phyloP scores from a whole-genome alignment of 2,113 vertebrate genomes.

The Brachyistius frenatus region DNA sequence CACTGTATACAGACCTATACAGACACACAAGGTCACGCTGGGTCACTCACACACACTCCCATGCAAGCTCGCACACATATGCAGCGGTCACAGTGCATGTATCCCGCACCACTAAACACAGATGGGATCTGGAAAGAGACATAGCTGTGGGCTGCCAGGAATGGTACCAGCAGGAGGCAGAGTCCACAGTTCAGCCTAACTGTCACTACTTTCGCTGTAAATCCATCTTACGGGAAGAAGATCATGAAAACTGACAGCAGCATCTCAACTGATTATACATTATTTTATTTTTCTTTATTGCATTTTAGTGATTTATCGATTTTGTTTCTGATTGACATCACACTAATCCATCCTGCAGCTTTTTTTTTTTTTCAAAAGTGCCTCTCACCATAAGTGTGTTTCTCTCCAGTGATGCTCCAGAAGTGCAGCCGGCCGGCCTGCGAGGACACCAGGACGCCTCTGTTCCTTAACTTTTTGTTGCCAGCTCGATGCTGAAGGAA shows the following conservation, averaged over 20 bases:
- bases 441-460: constrained; percentile 57
- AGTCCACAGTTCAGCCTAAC: constrained; percentile 63
- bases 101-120: constrained; percentile 78
- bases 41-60: constrained; percentile 30
- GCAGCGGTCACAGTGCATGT: constrained; percentile 55
- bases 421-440: constrained; percentile 63
- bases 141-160: constrained; percentile 75
- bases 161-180: constrained; percentile 58
- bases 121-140: constrained; percentile 76
- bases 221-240: constrained; percentile 35
- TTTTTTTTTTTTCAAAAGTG: not conserved
- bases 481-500: constrained; percentile 68
- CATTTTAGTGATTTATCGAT: not conserved
- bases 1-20: constrained; percentile 4
- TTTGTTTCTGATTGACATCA: not conserved
- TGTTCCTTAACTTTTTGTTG: constrained; percentile 39
- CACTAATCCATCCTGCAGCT: not conserved
- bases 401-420: constrained; percentile 59
- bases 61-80: constrained; percentile 47
- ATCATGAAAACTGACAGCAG: constrained; percentile 45
- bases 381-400: constrained; percentile 38
- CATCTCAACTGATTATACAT: constrained; percentile 23
- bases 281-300: not conserved
- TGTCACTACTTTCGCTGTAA: constrained; percentile 38
- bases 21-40: constrained; percentile 11